phyloP scores from a whole-genome alignment of 2,113 vertebrate genomes.

The Daphoenositta chrysoptera region DNA sequence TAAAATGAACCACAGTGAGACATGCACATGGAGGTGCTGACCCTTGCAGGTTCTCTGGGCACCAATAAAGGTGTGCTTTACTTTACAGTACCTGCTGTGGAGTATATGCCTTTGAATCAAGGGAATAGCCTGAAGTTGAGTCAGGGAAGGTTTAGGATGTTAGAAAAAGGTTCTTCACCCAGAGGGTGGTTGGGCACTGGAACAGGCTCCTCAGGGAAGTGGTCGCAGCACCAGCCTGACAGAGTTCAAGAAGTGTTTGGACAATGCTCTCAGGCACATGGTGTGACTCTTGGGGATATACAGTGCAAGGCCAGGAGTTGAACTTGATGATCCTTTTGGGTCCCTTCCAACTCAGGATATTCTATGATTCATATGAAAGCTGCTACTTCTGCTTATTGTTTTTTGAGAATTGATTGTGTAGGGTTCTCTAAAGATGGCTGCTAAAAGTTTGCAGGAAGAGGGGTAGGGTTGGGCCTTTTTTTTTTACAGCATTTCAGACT shows the following conservation, averaged over 20 bases:
- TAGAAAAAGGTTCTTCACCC: background rate
- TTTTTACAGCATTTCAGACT: background rate
- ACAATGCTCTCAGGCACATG: background rate
- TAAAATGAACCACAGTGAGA: background rate
- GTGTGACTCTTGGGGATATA: background rate
- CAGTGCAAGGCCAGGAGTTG: background rate
- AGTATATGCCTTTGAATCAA: background rate
- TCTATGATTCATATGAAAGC: background rate
- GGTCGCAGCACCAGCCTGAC: background rate
- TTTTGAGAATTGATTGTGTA: background rate
- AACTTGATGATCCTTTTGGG: background rate
- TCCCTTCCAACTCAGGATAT: background rate
- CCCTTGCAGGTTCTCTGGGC: background rate
- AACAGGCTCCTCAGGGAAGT: background rate
- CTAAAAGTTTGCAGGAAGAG: background rate
- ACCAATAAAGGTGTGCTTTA: background rate
- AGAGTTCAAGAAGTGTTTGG: background rate
- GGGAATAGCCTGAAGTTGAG: background rate
- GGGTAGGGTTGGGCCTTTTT: background rate
- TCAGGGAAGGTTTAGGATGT: background rate
- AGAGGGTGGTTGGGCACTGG: background rate
- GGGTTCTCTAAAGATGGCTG: background rate
- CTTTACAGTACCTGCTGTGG: background rate
- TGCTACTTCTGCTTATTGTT: background rate
- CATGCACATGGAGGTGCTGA: background rate